Conservation (phyloP, 2,888 invertebrate species). For the Stenurella melanura region DNA sequence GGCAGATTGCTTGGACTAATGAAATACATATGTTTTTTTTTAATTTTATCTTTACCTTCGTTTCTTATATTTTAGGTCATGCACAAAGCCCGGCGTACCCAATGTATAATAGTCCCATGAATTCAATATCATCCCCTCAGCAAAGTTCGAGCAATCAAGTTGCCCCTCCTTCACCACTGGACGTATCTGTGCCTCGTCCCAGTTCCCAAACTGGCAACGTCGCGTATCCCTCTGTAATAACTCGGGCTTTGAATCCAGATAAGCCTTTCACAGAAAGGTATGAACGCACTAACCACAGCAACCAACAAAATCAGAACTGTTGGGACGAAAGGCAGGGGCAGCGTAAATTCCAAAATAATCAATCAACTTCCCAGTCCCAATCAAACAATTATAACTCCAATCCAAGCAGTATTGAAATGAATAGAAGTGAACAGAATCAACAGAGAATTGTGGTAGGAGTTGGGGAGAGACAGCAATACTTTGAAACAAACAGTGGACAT, state of each 20-base stretch:
- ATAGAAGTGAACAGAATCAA: slow-evolving; percentile 52
- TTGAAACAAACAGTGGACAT: slow-evolving; percentile 78
- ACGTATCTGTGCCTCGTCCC: slow-evolving; percentile 81
- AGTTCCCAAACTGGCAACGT: slow-evolving; percentile 78
- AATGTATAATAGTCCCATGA: slow-evolving; percentile 89
- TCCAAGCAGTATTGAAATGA: slow-evolving; percentile 69
- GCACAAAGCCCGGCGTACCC: slow-evolving; percentile 88
- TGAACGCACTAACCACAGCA: slow-evolving; percentile 73
- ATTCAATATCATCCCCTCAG: slow-evolving; percentile 84
- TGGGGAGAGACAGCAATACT: slow-evolving; percentile 79
- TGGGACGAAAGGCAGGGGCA: slow-evolving; percentile 76
- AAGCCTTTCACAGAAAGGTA: slow-evolving; percentile 77
- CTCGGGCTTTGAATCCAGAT: slow-evolving; percentile 81
- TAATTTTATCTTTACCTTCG: slow-evolving; percentile 16
- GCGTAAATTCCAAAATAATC: slow-evolving; percentile 58
- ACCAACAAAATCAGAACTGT: slow-evolving; percentile 72
- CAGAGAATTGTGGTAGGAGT: slow-evolving; percentile 70
- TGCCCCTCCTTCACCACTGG: slow-evolving; percentile 82
- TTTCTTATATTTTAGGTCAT: slow-evolving; percentile 73
- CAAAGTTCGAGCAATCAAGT: slow-evolving; percentile 77
- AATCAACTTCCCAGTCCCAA: slow-evolving; percentile 66
- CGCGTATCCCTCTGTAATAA: slow-evolving; percentile 89
- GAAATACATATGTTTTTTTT: not conserved
- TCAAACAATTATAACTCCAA: slow-evolving; percentile 71
- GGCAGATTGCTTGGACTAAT: not conserved